Conservation (phyloP, 2,113 vertebrate species). For the Mesembrinibis cayennensis region DNA sequence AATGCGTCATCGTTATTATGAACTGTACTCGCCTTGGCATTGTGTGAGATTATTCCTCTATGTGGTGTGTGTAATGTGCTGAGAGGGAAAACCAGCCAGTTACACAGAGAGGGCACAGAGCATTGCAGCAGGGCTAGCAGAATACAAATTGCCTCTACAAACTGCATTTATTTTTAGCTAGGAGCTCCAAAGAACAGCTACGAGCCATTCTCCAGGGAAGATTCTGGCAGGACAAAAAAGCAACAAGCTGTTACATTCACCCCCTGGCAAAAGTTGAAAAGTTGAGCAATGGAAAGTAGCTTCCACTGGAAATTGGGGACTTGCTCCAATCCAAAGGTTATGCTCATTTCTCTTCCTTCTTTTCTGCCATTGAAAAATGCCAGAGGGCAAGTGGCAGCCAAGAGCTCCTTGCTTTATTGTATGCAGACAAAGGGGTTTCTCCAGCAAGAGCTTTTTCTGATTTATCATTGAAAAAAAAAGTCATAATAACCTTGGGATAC, state of each 20-base stretch:
- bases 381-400: neutral
- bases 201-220: neutral
- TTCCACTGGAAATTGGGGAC: neutral
- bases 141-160: slow-evolving; percentile 3
- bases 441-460: neutral
- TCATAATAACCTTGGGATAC: neutral
- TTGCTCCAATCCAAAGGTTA: neutral
- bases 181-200: neutral
- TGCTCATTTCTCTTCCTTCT: neutral
- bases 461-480: neutral
- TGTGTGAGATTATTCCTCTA: neutral
- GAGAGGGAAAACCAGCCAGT: neutral
- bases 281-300: neutral
- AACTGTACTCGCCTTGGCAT: neutral
- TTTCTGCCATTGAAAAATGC: neutral
- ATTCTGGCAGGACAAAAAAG: neutral
- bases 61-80: neutral
- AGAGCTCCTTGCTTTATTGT: neutral
- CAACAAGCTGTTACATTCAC: neutral
- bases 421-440: neutral
- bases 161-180: slow-evolving; percentile 15
- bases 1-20: neutral
- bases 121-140: neutral
- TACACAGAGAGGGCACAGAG: neutral
- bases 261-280: neutral